phyloP scores from a whole-genome alignment of 2,888 invertebrate species.

The Brachyopa scutellaris region DNA sequence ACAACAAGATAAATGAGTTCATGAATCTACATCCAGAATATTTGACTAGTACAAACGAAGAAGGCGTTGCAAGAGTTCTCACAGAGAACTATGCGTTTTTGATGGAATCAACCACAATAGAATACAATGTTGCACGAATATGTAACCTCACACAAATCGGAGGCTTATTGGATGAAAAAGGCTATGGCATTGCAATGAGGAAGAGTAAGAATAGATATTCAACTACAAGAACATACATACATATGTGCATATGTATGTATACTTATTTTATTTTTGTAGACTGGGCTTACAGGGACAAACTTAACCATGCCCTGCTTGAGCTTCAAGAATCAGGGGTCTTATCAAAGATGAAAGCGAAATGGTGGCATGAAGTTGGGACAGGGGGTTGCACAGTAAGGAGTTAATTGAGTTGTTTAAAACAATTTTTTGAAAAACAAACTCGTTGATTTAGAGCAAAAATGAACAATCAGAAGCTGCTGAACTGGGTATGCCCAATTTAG shows the following conservation, averaged over 20 bases:
- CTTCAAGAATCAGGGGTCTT: constrained; percentile 92
- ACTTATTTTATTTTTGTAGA: too few species aligned
- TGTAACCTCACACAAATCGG: constrained; percentile 86
- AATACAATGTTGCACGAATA: constrained; percentile 87
- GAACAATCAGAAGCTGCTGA: constrained; percentile 80
- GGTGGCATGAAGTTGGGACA: constrained; percentile 94
- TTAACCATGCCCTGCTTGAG: constrained; percentile 91
- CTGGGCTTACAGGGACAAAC: constrained; percentile 86
- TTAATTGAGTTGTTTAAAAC: too few species aligned
- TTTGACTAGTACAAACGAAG: constrained; percentile 82
- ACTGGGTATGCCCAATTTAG: constrained; percentile 85
- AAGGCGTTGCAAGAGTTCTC: constrained; percentile 83
- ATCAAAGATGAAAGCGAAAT: constrained; percentile 89
- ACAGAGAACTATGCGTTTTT: constrained; percentile 86
- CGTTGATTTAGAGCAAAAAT: constrained; percentile 77
- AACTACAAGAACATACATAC: too few species aligned
- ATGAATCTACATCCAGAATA: constrained; percentile 87
- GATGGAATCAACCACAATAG: constrained; percentile 90
- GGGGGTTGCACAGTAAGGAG: constrained; percentile 88
- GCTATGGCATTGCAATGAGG: constrained; percentile 88
- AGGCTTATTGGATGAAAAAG: constrained; percentile 86
- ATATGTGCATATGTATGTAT: neutral
- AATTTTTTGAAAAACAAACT: too few species aligned
- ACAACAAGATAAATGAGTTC: constrained; percentile 90
- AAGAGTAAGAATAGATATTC: too few species aligned